Conservation (phyloP, 2,888 invertebrate species). For the Timema podura region DNA sequence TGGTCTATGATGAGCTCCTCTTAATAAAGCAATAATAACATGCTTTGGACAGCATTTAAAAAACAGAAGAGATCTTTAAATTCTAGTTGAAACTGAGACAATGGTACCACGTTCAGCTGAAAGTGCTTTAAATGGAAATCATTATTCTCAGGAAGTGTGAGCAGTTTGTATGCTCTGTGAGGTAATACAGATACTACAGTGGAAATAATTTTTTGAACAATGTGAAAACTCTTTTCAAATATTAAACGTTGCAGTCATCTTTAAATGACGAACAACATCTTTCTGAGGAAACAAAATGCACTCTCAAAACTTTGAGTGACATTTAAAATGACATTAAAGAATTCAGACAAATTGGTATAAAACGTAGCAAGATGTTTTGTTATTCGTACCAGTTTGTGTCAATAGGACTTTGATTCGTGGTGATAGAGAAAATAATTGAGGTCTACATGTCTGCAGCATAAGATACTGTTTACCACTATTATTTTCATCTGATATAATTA, state of each 20-base stretch:
- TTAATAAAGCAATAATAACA: no score
- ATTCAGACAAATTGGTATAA: background rate
- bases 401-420: background rate
- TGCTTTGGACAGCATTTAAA: no score
- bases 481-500: background rate
- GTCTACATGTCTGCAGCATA: background rate
- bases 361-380: background rate
- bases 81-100: no score
- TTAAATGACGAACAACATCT: background rate
- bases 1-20: no score
- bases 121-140: no score
- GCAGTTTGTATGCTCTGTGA: no score
- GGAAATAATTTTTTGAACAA: no score
- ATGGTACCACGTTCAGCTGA: no score
- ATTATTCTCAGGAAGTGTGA: no score
- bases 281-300: background rate
- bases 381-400: background rate
- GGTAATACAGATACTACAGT: no score
- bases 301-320: background rate
- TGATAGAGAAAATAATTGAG: background rate
- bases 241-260: background rate
- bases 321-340: background rate
- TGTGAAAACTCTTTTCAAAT: background rate
- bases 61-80: no score
- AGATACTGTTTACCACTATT: background rate